Evolutionary conservation across 2,888 invertebrate genomes (phyloP).

Genomic region (Spisula solida): DNA sequence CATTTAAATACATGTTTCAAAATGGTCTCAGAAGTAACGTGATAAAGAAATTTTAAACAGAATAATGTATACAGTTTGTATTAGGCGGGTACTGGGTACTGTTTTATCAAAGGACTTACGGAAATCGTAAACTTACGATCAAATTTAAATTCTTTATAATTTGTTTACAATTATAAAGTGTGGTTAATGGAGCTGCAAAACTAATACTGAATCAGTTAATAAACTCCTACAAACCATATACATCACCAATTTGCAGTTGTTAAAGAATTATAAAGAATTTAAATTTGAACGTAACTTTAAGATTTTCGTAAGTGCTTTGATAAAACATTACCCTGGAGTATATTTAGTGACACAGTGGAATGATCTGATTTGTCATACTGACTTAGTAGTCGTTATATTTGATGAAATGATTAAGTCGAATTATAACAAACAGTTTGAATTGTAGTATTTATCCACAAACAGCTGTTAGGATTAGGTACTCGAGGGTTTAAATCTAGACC

Average conservation of each 20-base stretch:
- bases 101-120: too few relatives aligned
- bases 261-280: too few relatives aligned
- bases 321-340: too few relatives aligned
- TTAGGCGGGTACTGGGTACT: not conserved
- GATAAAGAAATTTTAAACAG: conserved; percentile 8
- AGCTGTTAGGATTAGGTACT: conserved; percentile 24
- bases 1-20: not conserved
- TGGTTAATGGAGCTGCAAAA: too few relatives aligned
- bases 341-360: not conserved
- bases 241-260: too few relatives aligned
- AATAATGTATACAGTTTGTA: not conserved
- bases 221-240: too few relatives aligned
- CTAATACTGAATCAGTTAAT: too few relatives aligned
- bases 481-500: conserved; percentile 39
- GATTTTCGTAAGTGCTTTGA: too few relatives aligned
- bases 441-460: not conserved
- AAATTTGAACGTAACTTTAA: too few relatives aligned
- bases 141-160: too few relatives aligned
- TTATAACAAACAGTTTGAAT: not conserved
- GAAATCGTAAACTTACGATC: too few relatives aligned
- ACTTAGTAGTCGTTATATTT: not conserved
- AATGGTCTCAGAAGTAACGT: not conserved
- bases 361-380: conserved; percentile 15
- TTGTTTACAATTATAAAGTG: too few relatives aligned
- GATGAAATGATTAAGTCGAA: not conserved